Base-by-base conservation (phyloP, 2,797 vertebrate species). In the Pampus argenteus region DNA sequence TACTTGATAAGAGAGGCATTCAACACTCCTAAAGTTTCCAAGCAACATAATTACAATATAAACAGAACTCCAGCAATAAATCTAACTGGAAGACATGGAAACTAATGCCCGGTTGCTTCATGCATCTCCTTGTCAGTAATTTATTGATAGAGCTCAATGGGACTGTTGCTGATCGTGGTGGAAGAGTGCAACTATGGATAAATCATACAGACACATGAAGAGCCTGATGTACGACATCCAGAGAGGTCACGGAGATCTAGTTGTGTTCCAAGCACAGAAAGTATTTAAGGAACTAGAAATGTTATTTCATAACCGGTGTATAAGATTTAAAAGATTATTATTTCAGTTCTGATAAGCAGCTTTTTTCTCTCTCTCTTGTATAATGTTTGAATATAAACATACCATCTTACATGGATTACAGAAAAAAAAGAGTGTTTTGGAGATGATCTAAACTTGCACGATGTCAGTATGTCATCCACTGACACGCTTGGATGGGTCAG, bases 41-140 rank as follows among this genome's bases (percentile, higher is more conserved):
- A 76, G 86, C 47, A 66, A 83, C 85, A 61, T 18, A n/a, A 42
- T 26, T 66, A 66, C 47, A 74, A 82, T 66, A 79, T 76, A 84
- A 85, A 89, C 65, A 84, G 25, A 69, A 64, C 13, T 42, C 29
- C 25, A 34, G 48, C 25, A 78, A 44, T 11, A 31, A 13, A 22
- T 81, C 49, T 50, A 76, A 66, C 25, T 52, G 45, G 20, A 73
- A 57, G 58, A 66, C 42, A 17, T 64, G 25, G 31, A 78, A 51
- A 58, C 36, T 9, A 29, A 36, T 29, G 66, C 49, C 60, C 45
- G 18, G 23, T 65, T 18, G n/a, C 49, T 45, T 84, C 65, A 71
- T 40, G 9, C 3, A 10, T 63, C 54, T 62, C 26, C n/a, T 25
- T 47, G 62, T 81, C 67, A 65, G 76, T 58, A 29, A 62, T 77